phyloP scores from a whole-genome alignment of 2,113 vertebrate genomes.

The Sceloporus tristichus region DNA sequence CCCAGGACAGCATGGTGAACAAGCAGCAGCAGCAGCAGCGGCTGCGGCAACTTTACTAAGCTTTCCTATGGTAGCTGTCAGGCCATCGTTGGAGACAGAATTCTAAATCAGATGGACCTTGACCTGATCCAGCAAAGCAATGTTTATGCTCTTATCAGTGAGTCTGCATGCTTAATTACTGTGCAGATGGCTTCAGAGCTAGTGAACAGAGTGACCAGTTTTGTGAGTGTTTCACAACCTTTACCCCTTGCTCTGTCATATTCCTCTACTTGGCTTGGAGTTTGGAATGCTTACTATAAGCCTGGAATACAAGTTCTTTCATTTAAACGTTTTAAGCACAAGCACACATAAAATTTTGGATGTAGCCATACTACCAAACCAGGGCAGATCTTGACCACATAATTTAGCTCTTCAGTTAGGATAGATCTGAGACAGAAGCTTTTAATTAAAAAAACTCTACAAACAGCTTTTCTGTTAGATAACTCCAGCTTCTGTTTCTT shows the following conservation, averaged over 20 bases:
- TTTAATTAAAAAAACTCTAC: no score
- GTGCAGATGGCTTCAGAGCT: not conserved
- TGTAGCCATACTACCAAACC: no score
- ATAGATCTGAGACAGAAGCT: no score
- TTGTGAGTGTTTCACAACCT: slow-evolving; percentile 22
- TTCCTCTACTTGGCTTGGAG: not conserved
- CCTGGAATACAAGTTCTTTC: not conserved
- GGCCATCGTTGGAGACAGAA: not conserved
- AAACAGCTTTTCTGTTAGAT: no score
- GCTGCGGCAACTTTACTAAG: not conserved
- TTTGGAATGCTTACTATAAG: slow-evolving; percentile 9
- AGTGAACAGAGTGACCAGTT: slow-evolving; percentile 14
- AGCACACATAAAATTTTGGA: no score
- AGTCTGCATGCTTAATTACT: slow-evolving; percentile 2
- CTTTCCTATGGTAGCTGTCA: not conserved
- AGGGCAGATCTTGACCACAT: no score
- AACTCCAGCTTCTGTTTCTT: no score
- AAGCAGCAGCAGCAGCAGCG: no score
- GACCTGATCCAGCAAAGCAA: slow-evolving; percentile 23
- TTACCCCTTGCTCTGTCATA: not conserved
- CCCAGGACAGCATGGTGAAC: no score
- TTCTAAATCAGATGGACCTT: slow-evolving; percentile 7
- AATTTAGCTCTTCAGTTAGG: no score
- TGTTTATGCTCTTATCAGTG: not conserved
- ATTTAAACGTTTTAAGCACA: not conserved